These are phyloP conservation scores for Caenorhabditis briggsae DNA, from an alignment of 1,140 invertebrate species.

Conservation along the genomic window DNA sequence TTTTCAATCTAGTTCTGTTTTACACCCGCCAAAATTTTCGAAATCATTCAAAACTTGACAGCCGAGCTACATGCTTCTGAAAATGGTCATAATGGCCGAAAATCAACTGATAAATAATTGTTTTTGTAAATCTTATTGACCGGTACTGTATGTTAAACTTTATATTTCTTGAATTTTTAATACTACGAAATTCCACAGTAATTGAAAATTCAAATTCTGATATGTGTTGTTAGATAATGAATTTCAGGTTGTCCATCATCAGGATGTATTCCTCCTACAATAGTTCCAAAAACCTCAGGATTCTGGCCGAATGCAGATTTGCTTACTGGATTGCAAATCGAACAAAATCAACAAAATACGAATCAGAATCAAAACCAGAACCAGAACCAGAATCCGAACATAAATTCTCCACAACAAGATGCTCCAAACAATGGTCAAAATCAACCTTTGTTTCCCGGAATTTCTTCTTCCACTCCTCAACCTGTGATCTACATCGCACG, in stretches of 20 bases:
- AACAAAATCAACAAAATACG: background rate
- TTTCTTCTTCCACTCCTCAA: background rate
- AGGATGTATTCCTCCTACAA: conserved; percentile 5
- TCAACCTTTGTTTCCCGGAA: background rate
- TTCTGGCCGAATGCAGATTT: conserved; percentile 32
- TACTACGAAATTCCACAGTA: no score
- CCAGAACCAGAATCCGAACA: conserved; percentile 7
- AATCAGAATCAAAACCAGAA: conserved; percentile 1
- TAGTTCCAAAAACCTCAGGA: conserved; percentile 6
- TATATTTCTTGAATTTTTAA: background rate
- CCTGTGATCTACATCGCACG: conserved; percentile 31
- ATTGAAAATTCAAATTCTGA: no score
- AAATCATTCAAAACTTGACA: no score
- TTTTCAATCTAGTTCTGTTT: no score
- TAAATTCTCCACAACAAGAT: conserved; percentile 4
- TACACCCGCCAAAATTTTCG: no score
- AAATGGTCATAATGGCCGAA: no score
- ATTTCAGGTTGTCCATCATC: conserved; percentile 11
- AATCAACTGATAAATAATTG: background rate
- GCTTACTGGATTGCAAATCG: conserved; percentile 3
- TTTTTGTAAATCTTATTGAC: background rate
- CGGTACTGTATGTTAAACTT: background rate
- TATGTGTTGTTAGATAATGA: background rate
- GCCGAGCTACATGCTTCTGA: no score
- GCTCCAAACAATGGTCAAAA: background rate